phyloP scores from a whole-genome alignment of 2,888 invertebrate genomes.

The Willowsia nigromaculata region DNA sequence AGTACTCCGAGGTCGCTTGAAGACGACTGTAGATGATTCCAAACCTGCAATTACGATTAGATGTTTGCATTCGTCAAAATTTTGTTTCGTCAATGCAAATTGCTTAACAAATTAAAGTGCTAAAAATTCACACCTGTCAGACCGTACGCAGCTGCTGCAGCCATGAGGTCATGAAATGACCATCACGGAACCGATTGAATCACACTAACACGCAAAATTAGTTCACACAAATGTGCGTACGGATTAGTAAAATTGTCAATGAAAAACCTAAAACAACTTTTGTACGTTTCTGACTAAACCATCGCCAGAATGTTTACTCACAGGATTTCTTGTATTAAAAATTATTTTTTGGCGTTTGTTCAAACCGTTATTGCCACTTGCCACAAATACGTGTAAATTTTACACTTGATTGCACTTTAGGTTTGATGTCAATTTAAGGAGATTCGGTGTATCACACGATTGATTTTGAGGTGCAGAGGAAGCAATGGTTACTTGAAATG shows the following conservation, averaged over 20 bases:
- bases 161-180: conserved; percentile 74
- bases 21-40: conserved; percentile 58
- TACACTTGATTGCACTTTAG: conserved; percentile 19
- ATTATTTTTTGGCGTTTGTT: not conserved
- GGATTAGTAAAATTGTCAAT: conserved; percentile 19
- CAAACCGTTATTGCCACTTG: conserved; percentile 29
- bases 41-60: conserved; percentile 56
- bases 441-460: not conserved
- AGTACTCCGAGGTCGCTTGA: conserved; percentile 46
- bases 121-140: conserved; percentile 71
- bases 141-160: conserved; percentile 76
- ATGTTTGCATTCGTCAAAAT: not conserved
- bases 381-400: conserved; percentile 32
- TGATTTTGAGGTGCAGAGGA: not conserved
- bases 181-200: conserved; percentile 55
- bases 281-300: not conserved
- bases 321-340: not conserved
- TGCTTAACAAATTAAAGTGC: not conserved
- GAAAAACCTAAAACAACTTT: not conserved
- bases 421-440: not conserved
- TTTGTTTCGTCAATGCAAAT: not conserved
- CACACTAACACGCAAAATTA: conserved; percentile 31
- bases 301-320: not conserved
- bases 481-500: not conserved
- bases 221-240: not conserved